Percentiles rank a stretch among this genome's conserved stretches.
Conservation (phyloP, 2,888 invertebrate genomes). For the Hirudinaria manillensis region DNA sequence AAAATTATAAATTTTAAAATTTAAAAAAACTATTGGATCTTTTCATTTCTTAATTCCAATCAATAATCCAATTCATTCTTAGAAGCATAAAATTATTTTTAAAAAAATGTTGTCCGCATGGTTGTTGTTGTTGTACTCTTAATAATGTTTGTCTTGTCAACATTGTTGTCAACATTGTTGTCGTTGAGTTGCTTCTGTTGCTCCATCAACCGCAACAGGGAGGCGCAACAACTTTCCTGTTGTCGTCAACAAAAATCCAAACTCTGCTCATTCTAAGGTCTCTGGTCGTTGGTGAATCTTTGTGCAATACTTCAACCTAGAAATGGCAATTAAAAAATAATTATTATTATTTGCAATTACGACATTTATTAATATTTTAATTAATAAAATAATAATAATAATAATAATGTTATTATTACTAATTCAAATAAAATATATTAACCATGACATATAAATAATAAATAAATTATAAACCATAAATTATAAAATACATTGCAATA, state of each 20-base stretch:
- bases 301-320: slow-evolving; percentile 13
- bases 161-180: no score
- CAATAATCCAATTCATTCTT: no score
- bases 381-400: not conserved
- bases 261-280: slow-evolving; percentile 7
- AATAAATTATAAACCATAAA: not conserved
- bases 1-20: no score
- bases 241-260: slow-evolving; percentile 13
- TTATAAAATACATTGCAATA: not conserved
- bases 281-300: slow-evolving; percentile 11
- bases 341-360: not conserved
- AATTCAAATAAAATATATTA: not conserved
- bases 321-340: not conserved
- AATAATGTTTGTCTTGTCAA: no score
- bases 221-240: not conserved
- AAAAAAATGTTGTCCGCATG: no score
- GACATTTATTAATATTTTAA: not conserved
- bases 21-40: no score
- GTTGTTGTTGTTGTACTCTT: no score
- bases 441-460: not conserved
- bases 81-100: no score
- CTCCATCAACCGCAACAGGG: not conserved
- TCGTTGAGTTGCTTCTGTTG: no score
- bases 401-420: slow-evolving; percentile 9
- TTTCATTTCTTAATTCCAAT: no score